phyloP scores from a whole-genome alignment of 2,888 invertebrate genomes.

The Rotaria macrura region DNA sequence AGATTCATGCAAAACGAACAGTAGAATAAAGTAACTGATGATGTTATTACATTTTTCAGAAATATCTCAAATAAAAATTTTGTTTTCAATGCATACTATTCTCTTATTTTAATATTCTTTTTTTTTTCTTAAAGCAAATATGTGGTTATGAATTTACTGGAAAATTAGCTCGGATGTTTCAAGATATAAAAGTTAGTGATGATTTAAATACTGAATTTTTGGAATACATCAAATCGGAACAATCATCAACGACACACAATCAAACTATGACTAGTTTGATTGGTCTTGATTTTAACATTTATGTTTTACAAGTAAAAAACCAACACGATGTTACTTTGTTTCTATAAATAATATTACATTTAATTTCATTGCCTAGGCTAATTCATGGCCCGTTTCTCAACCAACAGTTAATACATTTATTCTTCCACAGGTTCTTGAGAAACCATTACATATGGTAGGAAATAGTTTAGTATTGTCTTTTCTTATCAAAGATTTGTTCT shows the following conservation, averaged over 20 bases:
- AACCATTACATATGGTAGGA: slow-evolving; percentile 65
- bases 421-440: slow-evolving; percentile 77
- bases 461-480: too few relatives aligned
- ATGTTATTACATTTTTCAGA: too few relatives aligned
- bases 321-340: neutral
- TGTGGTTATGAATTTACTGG: slow-evolving; percentile 98
- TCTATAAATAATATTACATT: neutral
- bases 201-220: slow-evolving; percentile 78
- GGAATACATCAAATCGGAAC: slow-evolving; percentile 47
- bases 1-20: too few relatives aligned
- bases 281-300: slow-evolving; percentile 57
- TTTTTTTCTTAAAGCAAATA: slow-evolving; percentile 58
- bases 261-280: slow-evolving; percentile 40
- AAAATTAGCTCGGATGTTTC: slow-evolving; percentile 96
- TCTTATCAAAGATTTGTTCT: slow-evolving; percentile 38
- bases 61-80: too few relatives aligned
- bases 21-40: too few relatives aligned
- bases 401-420: slow-evolving; percentile 69
- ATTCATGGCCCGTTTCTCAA: slow-evolving; percentile 77
- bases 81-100: too few relatives aligned
- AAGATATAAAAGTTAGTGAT: slow-evolving; percentile 81
- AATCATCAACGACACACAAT: slow-evolving; percentile 42
- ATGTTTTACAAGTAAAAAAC: slow-evolving; percentile 53
- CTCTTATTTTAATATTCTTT: too few relatives aligned
- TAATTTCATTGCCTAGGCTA: slow-evolving; percentile 38